Base-by-base conservation (phyloP, 2,888 invertebrate genomes). In the Lepidocyrtoides sp. region DNA sequence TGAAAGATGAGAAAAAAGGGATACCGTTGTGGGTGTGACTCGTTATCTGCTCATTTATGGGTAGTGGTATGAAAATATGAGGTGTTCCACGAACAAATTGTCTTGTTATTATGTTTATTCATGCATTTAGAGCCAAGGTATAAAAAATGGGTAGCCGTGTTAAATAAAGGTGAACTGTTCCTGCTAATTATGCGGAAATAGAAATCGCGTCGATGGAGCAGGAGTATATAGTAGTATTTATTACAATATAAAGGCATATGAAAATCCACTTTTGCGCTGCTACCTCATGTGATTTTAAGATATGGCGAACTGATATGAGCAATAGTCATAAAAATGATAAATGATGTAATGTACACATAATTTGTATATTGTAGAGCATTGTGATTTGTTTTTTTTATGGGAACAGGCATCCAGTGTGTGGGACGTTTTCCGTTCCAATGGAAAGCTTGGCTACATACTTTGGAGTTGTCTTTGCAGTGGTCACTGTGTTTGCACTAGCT, bases 381-480 rank as follows among this genome's bases (percentile, higher is more conserved):
- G 20, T 86, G 12, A 57, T 44, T 66, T 81, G 7, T 89, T 57
- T 23, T 48, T 81, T 77, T 77, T 84, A 4, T 63, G 41, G 36
- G 8, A 57, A 54, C 66, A 91, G 91, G 44, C 17, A 87, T 66
- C 89, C 77, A 54, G 54, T 63, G 36, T 92, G 92, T 88, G 92
- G 92, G 20, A 88, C 89, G 60, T 92, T 92, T 86, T 91, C 94
- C 10, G 82, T 92, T 81, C 93, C 93, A 66, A 92, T 87, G 81
- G 92, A 91, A 89, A 92, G 86, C 51, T 72, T 93, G 32, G 91
- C 92, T 32, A 84, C 87, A 23, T 94, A 93, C 83, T 94, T 93
- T 86, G 93, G 92, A 26, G 48, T 93, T 86, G 92, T 94, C 23
- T 93, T 94, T 77, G 85, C 92, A 8, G 69, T 91, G n/a, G 83